Conservation (phyloP, 2,888 invertebrate genomes). For the Parochlus steinenii region DNA sequence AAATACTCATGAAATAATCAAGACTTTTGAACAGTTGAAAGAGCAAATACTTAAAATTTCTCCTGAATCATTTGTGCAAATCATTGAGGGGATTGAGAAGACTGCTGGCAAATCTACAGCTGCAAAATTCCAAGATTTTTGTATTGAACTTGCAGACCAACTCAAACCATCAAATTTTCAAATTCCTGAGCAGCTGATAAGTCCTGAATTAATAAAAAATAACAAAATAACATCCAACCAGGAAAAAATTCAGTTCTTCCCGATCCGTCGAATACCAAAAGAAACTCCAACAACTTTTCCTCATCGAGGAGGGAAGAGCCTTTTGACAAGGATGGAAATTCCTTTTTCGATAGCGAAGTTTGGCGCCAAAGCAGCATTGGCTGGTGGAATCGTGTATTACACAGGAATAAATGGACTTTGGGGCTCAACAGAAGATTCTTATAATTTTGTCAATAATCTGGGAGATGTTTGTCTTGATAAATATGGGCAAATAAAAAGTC, state of each 20-base stretch:
- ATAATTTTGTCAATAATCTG: background rate
- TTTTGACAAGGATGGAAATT: background rate
- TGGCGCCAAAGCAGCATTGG: conserved; percentile 2
- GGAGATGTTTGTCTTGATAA: background rate
- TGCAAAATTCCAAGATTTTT: too few species aligned
- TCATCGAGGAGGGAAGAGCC: background rate
- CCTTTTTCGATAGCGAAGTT: background rate
- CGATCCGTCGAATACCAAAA: background rate
- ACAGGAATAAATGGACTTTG: conserved; percentile 1
- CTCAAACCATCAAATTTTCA: too few species aligned
- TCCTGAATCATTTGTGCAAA: too few species aligned
- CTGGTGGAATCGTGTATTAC: conserved; percentile 1
- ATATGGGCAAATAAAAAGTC: too few species aligned
- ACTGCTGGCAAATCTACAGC: too few species aligned
- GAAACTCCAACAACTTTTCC: background rate
- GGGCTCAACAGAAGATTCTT: conserved; percentile 8
- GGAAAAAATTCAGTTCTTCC: background rate
- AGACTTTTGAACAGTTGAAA: too few species aligned
- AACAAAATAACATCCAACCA: too few species aligned
- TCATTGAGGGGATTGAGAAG: too few species aligned
- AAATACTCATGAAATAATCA: too few species aligned
- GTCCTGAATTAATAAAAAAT: too few species aligned
- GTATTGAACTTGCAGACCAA: too few species aligned
- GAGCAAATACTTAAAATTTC: too few species aligned
- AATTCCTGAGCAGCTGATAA: background rate